Base-by-base conservation (phyloP, 2,113 vertebrate genomes). In the Rhabdomys dilectus region DNA sequence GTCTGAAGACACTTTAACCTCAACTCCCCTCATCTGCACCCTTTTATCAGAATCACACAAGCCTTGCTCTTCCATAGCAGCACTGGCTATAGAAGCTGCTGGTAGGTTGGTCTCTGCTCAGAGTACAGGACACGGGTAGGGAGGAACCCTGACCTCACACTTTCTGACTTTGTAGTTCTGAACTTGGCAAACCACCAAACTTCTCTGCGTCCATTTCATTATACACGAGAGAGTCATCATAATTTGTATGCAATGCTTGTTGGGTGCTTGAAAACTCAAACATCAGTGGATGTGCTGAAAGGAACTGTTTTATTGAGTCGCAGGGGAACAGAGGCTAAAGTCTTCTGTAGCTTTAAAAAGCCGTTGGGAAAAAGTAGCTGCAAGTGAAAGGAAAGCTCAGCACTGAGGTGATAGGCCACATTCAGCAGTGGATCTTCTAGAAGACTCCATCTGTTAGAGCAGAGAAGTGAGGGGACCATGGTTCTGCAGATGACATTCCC, bases 231-330 rank as follows among this genome's bases (percentile, higher is more conserved):
- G 31, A 51, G 39, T 89, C 62, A 39, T 91, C 76, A 29, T 72
- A 64, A 82, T 45, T 34, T 78, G 1, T 68, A 51, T 39, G 24
- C 36, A 86, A 56, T 51, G 68, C n/a, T 39, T 62, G 17, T 58
- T 24, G 88, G 88, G 75, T 89, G 36, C 60, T 91, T 72, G 29
- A 72, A 91, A 94, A 94, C 34, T 87, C 11, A 13, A 15, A 39
- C 36, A 66, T n/a, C 53, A 72, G 16, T 80, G 39, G 88, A 62
- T 7, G n/a, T 56, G 31, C 56, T 29, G 36, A 85, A 93, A 51
- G 64, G 66, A 73, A 21, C 48, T 1, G 34, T 94, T 82, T 76
- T 76, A 34, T 45, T 70, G 51, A 29, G 5, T 48, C 58, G 15
- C 45, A 22, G 42, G 29, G 62, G 39, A 91, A 88, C 11, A 73